Conservation (phyloP, 1,140 invertebrate genomes). For the Drosophila orosa region DNA sequence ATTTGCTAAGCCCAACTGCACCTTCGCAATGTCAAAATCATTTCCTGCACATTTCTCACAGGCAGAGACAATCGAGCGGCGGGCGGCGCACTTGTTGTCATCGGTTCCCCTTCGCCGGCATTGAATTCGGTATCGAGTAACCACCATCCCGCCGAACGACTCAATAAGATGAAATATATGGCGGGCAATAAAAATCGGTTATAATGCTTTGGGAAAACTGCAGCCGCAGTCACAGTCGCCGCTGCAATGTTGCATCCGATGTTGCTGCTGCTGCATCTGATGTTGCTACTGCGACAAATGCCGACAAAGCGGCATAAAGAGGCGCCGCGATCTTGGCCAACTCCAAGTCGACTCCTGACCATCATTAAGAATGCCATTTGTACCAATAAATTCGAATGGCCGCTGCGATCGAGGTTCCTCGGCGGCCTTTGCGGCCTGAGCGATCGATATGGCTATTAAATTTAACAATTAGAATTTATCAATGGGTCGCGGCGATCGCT, state of each 20-base stretch:
- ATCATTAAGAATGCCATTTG: slow-evolving; percentile 82
- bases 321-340: slow-evolving; percentile 51
- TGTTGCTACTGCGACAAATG: slow-evolving; percentile 71
- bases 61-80: slow-evolving; percentile 33
- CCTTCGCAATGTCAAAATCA: slow-evolving; percentile 36
- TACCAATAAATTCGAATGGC: slow-evolving; percentile 81
- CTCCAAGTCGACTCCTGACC: slow-evolving; percentile 44
- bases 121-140: slow-evolving; percentile 2
- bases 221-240: slow-evolving; percentile 12
- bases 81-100: slow-evolving; percentile 47
- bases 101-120: slow-evolving; percentile 21
- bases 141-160: slow-evolving; percentile 58
- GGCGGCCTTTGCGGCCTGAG: slow-evolving; percentile 38
- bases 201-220: slow-evolving; percentile 80
- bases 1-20: slow-evolving; percentile 28
- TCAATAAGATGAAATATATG: slow-evolving; percentile 84
- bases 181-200: slow-evolving; percentile 82
- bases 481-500: slow-evolving; percentile 54
- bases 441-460: slow-evolving; percentile 83
- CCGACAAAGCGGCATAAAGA: slow-evolving; percentile 74
- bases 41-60: slow-evolving; percentile 39
- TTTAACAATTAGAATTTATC: slow-evolving; percentile 84
- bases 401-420: slow-evolving; percentile 27
- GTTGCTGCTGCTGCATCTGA: slow-evolving; percentile 47
- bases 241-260: slow-evolving; percentile 10